Evolutionary conservation across 2,888 invertebrate genomes (phyloP).

Genomic region (Oegoconia quadripuncta): DNA sequence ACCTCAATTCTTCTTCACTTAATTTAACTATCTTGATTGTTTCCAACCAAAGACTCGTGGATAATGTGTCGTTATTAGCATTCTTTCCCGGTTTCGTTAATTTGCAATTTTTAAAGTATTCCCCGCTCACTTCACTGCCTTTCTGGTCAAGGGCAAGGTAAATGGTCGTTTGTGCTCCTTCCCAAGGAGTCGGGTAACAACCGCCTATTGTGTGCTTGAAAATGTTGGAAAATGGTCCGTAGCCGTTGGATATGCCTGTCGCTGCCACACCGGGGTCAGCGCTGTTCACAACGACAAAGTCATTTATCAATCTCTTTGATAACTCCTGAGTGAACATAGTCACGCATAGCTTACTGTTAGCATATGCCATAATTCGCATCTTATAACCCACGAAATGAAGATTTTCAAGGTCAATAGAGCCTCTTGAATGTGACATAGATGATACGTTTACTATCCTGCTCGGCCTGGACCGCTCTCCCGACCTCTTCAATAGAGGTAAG

Average conservation of each 20-base stretch:
- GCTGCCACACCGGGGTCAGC: slow-evolving; percentile 89
- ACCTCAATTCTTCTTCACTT: slow-evolving; percentile 74
- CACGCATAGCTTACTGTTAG: slow-evolving; percentile 76
- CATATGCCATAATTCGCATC: slow-evolving; percentile 24
- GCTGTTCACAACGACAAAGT: slow-evolving; percentile 85
- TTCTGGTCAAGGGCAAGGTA: slow-evolving; percentile 23
- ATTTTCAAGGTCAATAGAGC: slow-evolving; percentile 23
- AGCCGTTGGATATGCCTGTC: slow-evolving; percentile 41
- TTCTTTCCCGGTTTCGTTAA: slow-evolving; percentile 74
- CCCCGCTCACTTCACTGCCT: slow-evolving; percentile 26
- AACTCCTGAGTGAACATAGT: slow-evolving; percentile 83
- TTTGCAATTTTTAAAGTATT: slow-evolving; percentile 76
- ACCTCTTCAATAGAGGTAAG: slow-evolving; percentile 34
- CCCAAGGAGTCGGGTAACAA: slow-evolving; percentile 8
- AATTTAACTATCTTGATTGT: slow-evolving; percentile 82
- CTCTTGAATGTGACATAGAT: slow-evolving; percentile 62
- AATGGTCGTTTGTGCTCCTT: slow-evolving; percentile 22
- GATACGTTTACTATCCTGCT: slow-evolving; percentile 63
- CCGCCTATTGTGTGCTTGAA: background rate
- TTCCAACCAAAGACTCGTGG: slow-evolving; percentile 87
- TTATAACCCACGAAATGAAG: slow-evolving; percentile 24
- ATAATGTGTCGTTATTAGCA: slow-evolving; percentile 80
- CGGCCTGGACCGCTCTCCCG: slow-evolving; percentile 17
- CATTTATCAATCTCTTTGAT: slow-evolving; percentile 81
- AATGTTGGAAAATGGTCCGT: background rate